Evolutionary conservation across 2,113 vertebrate genomes (phyloP), one percentile per base, ranked within the genome.

Genomic region (Nesogale talazaci): DNA sequence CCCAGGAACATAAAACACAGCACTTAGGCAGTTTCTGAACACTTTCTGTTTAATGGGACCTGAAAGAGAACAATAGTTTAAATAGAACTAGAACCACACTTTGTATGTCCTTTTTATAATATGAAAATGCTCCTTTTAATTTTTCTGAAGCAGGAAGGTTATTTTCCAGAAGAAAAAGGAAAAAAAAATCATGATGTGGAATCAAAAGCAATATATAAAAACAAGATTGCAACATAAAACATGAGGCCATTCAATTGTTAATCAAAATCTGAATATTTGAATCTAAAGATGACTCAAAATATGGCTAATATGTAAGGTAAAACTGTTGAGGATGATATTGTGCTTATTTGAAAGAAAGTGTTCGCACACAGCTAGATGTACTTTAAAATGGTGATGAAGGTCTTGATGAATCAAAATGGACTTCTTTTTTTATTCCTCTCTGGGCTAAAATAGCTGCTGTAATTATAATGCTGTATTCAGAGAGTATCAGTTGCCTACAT

Each of bases 281-380:
- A 16, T 69, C 23, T 3, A 95, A 57, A 89, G n/a, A 25, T 63
- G 61, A 96, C 40, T 63, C 42, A 38, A 16, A 19, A 31, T 75
- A 94, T 7, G 31, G 83, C 86, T 15, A 4, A 69, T 63, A 16
- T 29, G 56, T 52, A 34, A 63, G 69, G 12, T 38, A n/a, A 77
- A 9, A 10, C 57, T 94, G 14, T 46, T 75, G 6, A 89, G 46
- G 23, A 16, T 97, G 94, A 93, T 20, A 52, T 0, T 77, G 22
- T 4, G 36, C 31, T 88, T 4, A 92, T 88, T 95, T 94, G 87
- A 95, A 95, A 96, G 46, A 76, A 96, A 85, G 91, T 80, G 5
- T 61, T 65, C 29, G 67, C 38, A 9, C 29, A 86, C 78, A 94
- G 57, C 11, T 89, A 22, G 15, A 56, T 87, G 20, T 11, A 88